Conservation (phyloP, 1,140 invertebrate species). For the Nephila pilipes region DNA sequence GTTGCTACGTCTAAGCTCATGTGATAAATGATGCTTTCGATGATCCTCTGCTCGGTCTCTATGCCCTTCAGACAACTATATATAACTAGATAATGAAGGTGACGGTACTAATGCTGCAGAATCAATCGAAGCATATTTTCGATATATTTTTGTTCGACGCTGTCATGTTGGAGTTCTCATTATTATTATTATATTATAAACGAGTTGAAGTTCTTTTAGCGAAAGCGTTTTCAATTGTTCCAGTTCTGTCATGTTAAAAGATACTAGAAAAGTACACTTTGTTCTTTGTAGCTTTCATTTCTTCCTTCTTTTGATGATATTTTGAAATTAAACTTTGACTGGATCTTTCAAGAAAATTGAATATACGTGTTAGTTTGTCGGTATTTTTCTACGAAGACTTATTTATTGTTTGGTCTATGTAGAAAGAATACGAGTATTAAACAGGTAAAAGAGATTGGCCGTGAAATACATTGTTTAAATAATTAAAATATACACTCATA, state of each 20-base stretch:
- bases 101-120: neutral
- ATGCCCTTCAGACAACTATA: slow-evolving; percentile 32
- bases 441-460: too few relatives aligned
- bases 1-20: slow-evolving; percentile 51
- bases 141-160: neutral
- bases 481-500: too few relatives aligned
- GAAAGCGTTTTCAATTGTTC: neutral
- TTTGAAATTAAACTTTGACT: too few relatives aligned
- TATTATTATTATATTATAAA: slow-evolving; percentile 29
- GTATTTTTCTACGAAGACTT: too few relatives aligned
- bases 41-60: slow-evolving; percentile 46
- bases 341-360: neutral
- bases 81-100: slow-evolving; percentile 39
- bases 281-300: neutral
- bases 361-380: too few relatives aligned
- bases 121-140: neutral
- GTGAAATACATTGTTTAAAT: too few relatives aligned
- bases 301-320: neutral
- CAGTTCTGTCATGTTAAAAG: neutral
- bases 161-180: neutral
- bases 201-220: neutral
- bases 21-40: slow-evolving; percentile 65
- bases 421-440: too few relatives aligned
- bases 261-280: neutral
- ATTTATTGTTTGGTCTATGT: too few relatives aligned